These are phyloP conservation scores for Corythoichthys haematopterus DNA, from an alignment of 2,113 vertebrate species.

Conservation along the genomic window DNA sequence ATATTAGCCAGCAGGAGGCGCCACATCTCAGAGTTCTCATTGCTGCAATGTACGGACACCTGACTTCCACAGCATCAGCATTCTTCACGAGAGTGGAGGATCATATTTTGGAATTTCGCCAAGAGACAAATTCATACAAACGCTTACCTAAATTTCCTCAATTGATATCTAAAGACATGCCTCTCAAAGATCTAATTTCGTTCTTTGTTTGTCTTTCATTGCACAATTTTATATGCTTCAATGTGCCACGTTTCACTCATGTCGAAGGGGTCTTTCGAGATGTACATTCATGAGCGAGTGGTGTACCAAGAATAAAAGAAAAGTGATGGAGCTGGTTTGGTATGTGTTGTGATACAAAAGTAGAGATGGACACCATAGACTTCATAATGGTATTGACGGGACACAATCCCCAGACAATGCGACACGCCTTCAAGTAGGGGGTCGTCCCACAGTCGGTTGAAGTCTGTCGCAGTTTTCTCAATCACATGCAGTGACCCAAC, in stretches of 20 bases:
- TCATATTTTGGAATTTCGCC: constrained; percentile 20
- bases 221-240: constrained; percentile 33
- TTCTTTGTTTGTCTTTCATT: constrained; percentile 28
- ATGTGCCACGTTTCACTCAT: constrained; percentile 38
- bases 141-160: neutral
- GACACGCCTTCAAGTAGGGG: too few species aligned
- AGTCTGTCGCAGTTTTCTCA: too few species aligned
- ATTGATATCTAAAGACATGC: neutral
- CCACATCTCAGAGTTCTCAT: neutral
- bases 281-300: neutral
- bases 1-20: constrained; percentile 15
- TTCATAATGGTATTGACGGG: too few species aligned
- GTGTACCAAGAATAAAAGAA: neutral
- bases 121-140: constrained; percentile 17
- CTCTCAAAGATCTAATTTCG: constrained; percentile 2
- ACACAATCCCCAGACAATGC: too few species aligned
- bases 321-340: neutral
- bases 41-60: neutral
- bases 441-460: too few species aligned
- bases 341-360: neutral
- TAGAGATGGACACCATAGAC: neutral
- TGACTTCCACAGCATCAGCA: constrained; percentile 11
- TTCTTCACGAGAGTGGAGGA: neutral
- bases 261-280: constrained; percentile 53
- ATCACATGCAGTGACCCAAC: too few species aligned